Evolutionary conservation across 2,888 invertebrate species (phyloP), one percentile per base, ranked within the genome.

Genomic region (Spisula subtruncata): DNA sequence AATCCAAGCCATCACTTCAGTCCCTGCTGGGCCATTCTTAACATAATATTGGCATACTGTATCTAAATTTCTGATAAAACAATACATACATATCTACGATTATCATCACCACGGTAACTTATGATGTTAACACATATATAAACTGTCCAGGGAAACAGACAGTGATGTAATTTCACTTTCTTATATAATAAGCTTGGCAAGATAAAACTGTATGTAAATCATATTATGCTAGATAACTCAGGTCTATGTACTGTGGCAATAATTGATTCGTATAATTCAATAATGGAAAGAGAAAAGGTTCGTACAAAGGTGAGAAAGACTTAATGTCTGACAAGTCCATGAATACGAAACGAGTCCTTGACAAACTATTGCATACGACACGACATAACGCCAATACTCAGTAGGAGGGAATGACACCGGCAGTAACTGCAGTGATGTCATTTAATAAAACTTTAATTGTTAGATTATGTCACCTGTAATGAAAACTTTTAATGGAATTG

Each of bases 91-190:
- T 82, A 60, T 82, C 56, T 56, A 10, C 1, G 14, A 60, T 82
- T 56, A 82, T 82, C 82, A 82, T 20, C 82, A 18, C 29, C 56
- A 35, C 32, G 18, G 54, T 82, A 82, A 82, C 20, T 82, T 82
- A 82, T 82, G 18, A 54, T 82, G 82, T 82, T 82, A 56, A 82
- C 82, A 82, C 35, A 82, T 60, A 16, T 56, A 41, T 35, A 20
- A 56, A 82, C 20, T 56, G 60, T 82, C 82, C 18, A 56, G 56
- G 56, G 82, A 82, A 54, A 35, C 35, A 51, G 75, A 75, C 75
- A 32, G 8, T 14, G 75, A 35, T 75, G 75, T 14, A 0, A 18
- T 75, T 75, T 75, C 75, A 75, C 75, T 75, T 75, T 32, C 75
- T 75, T 75, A 75, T 32, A 35, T 75, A 75, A 75, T 75, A 35